Conservation (phyloP, 2,797 vertebrate genomes). For the Phaenicophaeus curvirostris region DNA sequence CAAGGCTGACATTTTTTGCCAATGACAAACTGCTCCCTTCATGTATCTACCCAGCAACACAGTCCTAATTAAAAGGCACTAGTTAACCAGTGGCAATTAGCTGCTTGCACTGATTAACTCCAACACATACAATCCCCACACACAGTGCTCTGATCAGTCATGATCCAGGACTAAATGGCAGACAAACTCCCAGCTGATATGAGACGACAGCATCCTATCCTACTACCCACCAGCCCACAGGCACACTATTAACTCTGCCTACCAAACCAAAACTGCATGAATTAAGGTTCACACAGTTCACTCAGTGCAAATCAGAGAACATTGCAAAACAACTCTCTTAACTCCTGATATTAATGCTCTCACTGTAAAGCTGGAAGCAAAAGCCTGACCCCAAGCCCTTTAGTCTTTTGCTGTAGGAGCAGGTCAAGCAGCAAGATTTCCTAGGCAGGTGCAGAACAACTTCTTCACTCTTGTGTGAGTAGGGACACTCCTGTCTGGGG, state of each 20-base stretch:
- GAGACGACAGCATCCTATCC: not conserved
- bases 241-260: not conserved
- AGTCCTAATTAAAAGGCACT: slow-evolving; percentile 23
- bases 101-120: slow-evolving; percentile 5
- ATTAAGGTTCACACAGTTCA: not conserved
- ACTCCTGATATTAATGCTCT: not conserved
- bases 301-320: not conserved
- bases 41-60: not conserved
- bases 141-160: not conserved
- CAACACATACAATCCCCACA: not conserved
- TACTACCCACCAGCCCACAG: not conserved
- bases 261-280: not conserved
- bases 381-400: not conserved
- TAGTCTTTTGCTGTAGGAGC: not conserved
- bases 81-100: slow-evolving; percentile 3
- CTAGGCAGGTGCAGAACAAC: not conserved
- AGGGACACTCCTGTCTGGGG: not conserved
- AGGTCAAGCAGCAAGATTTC: not conserved
- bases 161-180: not conserved
- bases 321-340: not conserved
- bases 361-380: not conserved
- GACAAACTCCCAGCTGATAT: not conserved
- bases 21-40: slow-evolving; percentile 19
- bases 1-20: not conserved
- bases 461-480: not conserved